phyloP scores from a whole-genome alignment of 2,113 vertebrate species.

The Sciurus niger region DNA sequence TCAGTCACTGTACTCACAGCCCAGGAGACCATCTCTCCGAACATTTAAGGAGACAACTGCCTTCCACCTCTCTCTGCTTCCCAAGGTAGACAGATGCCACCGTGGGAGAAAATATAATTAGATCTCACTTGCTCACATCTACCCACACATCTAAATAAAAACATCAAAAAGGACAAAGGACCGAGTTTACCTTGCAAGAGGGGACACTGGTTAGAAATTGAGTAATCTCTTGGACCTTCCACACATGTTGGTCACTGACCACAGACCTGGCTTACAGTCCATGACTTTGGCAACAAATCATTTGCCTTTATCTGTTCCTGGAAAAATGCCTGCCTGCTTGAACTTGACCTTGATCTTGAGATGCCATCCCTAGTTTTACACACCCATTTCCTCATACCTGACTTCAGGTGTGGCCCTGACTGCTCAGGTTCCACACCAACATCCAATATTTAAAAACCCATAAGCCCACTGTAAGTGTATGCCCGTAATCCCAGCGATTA shows the following conservation, averaged over 20 bases:
- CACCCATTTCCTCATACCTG: fast-evolving
- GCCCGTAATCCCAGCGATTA: too few relatives aligned
- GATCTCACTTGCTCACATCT: background rate
- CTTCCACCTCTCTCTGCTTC: background rate
- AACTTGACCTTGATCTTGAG: background rate
- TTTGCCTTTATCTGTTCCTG: background rate
- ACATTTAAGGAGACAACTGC: background rate
- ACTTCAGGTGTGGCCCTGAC: background rate
- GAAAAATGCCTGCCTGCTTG: background rate
- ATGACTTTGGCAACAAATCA: background rate
- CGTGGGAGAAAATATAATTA: background rate
- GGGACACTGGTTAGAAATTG: background rate
- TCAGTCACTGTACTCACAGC: background rate
- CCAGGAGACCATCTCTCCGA: too few relatives aligned
- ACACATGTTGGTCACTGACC: fast-evolving
- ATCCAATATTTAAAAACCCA: background rate
- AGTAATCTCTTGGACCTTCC: background rate
- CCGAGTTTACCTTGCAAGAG: background rate
- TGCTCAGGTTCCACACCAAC: fast-evolving
- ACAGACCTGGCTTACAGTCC: background rate
- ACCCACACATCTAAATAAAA: background rate
- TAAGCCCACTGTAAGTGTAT: too few relatives aligned
- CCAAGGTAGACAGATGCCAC: background rate
- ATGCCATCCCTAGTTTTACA: background rate
- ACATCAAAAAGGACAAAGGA: background rate